phyloP scores from a whole-genome alignment of 2,888 invertebrate genomes.

The Crematogaster levior region DNA sequence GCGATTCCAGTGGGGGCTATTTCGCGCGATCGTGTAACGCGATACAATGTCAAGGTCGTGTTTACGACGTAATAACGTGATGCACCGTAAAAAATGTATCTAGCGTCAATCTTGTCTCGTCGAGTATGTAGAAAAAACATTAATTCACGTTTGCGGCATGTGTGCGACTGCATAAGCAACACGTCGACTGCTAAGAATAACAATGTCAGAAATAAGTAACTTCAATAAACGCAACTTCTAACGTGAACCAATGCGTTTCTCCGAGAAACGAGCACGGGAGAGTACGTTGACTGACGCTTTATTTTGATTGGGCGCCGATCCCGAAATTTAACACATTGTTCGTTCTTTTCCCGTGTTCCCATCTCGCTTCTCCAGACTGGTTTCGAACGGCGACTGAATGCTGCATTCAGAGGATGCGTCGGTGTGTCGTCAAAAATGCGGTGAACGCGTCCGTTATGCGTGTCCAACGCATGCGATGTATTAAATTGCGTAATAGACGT shows the following conservation, averaged over 20 bases:
- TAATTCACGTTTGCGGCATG: background rate
- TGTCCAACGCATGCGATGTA: conserved; percentile 19
- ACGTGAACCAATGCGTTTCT: background rate
- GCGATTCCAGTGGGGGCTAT: conserved; percentile 52
- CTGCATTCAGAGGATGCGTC: background rate
- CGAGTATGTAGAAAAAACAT: background rate
- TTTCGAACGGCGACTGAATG: background rate
- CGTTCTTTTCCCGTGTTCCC: background rate
- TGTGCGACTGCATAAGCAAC: background rate
- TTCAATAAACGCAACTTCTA: background rate
- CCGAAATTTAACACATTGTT: background rate
- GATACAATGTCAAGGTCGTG: conserved; percentile 66
- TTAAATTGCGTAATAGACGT: conserved; percentile 48
- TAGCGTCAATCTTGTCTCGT: background rate
- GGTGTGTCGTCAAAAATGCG: background rate
- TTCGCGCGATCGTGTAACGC: conserved; percentile 28
- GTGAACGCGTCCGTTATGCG: conserved; percentile 15
- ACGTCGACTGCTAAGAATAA: background rate
- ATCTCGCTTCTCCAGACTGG: background rate
- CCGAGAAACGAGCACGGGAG: background rate
- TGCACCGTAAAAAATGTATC: background rate
- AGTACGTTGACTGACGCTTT: background rate
- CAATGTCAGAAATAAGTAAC: background rate
- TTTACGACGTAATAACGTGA: conserved; percentile 55
- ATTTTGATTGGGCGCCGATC: background rate